These are phyloP conservation scores for Mesocricetus auratus DNA, from an alignment of 2,113 vertebrate species.

Conservation along the genomic window DNA sequence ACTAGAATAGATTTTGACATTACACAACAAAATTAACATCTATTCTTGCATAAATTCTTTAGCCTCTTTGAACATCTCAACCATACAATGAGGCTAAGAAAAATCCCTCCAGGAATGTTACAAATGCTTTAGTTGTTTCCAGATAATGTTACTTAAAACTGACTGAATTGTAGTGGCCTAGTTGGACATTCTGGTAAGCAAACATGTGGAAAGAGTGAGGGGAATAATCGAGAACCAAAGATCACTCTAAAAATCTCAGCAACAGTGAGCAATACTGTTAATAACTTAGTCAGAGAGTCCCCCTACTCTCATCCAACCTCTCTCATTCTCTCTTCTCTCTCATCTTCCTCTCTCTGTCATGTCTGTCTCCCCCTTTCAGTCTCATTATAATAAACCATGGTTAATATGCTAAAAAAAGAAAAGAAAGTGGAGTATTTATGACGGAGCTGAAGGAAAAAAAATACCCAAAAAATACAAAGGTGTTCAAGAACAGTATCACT, in stretches of 20 bases:
- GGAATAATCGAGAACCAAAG: background rate
- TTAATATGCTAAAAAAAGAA: too few species aligned
- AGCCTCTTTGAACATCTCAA: background rate
- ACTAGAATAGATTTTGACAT: background rate
- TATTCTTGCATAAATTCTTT: background rate
- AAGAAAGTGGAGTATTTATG: background rate
- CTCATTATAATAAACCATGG: too few species aligned
- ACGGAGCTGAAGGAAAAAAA: background rate
- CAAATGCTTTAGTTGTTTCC: background rate
- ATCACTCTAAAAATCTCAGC: background rate
- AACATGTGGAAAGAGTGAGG: background rate
- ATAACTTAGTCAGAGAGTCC: background rate
- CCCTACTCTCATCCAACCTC: too few species aligned
- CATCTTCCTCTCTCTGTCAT: too few species aligned
- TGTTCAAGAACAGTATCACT: background rate
- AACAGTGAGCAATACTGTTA: background rate
- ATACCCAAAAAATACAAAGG: background rate
- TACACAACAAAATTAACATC: background rate
- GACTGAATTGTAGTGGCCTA: background rate
- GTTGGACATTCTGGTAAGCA: background rate
- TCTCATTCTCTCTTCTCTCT: too few species aligned
- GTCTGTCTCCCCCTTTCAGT: too few species aligned
- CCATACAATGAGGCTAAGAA: background rate
- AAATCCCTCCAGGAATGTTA: background rate
- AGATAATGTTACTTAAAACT: background rate